Base-by-base conservation (phyloP, 2,888 invertebrate genomes). In the Chloroclystis v-ata region DNA sequence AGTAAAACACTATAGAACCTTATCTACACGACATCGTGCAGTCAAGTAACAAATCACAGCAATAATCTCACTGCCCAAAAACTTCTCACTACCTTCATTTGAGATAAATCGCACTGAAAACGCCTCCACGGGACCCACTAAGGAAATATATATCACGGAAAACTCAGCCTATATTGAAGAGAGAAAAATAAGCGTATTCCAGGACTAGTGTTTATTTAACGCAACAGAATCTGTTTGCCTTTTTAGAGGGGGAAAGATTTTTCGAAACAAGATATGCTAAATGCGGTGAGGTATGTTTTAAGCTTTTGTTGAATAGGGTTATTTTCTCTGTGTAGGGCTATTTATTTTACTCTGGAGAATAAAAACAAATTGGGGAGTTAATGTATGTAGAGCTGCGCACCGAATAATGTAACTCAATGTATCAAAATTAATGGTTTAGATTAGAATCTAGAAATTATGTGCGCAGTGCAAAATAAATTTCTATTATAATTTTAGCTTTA, bases 91-190 rank as follows among this genome's bases (percentile, higher is more conserved):
- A 16, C 41, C 37, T 7, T 14, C 45, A 28, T 16, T 33, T 24
- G 37, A 29, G 33, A 46, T 51, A 48, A 54, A 54, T 51, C 26
- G 48, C 29, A 30, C 42, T 40, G 11, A 14, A 32, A 37, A 28
- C 35, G 41, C 16, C 43, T 37, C 45, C 37, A 28, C 9, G 35
- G 28, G 38, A 29, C 30, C 43, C 44, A 39, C 49, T n/a, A 16
- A 44, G 46, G 46, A 49, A 49, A 54, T 54, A 49, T 45, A 28
- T 44, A 28, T 33, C 49, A 30, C 30, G 28, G 25, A 47, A 49
- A 44, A 47, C 33, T 42, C 44, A 35, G 33, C 45, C 49, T 52
- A 43, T 45, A 49, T 42, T 40, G 30, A 25, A 37, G 45, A 39
- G 13, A 20, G 12, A 42, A 52, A 43, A 37, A 43, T n/a, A 39